Base-by-base conservation (phyloP, 2,888 invertebrate species). In the Ectemnius continuus region DNA sequence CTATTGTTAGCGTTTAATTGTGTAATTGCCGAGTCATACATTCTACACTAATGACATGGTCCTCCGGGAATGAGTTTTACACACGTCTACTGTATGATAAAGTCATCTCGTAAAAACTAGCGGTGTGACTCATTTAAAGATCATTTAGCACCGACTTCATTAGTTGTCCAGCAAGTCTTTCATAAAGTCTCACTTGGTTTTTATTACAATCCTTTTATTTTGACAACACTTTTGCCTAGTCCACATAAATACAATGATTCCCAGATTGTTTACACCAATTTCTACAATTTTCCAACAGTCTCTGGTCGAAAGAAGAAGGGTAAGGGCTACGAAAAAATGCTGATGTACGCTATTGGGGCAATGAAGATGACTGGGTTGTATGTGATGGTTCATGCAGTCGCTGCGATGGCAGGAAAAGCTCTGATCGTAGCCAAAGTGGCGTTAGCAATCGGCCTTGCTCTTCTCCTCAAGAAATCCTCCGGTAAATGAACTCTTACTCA, bases 361-460 rank as follows among this genome's bases (percentile, higher is more conserved):
- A 93, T 95, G 73, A 95, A 95, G 76, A 96, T 96, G 59, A 95
- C 95, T 84, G 91, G 96, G 90, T 93, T 97, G 52, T 96, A 96
- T 28, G 91, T 96, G 56, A 95, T 96, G 45, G 94, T 96, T 77
- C 96, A 96, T 75, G 96, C 95, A 2, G 91, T 97, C 48, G 96
- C 96, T 26, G 92, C 96, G 63, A 90, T 97, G 63, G 96, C 97
- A 58, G 97, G 96, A 81, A 97, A 97, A 91, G 97, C 97, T 63
- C 91, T 97, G 75, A 95, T 97, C 80, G 95, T 97, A 23, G 96
- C 96, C 61, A 97, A 97, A 89, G 91, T 97, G 84, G 97, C 97
- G 1, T 91, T 97, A 62, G 96, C 96, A 0, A 92, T 97, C 67
- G 96, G 96, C 71, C 95, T 94, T 80, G 96, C 96, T 80, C 94